Evolutionary conservation across 1,140 invertebrate genomes (phyloP).

Genomic region (Rhizoglyphus robini): DNA sequence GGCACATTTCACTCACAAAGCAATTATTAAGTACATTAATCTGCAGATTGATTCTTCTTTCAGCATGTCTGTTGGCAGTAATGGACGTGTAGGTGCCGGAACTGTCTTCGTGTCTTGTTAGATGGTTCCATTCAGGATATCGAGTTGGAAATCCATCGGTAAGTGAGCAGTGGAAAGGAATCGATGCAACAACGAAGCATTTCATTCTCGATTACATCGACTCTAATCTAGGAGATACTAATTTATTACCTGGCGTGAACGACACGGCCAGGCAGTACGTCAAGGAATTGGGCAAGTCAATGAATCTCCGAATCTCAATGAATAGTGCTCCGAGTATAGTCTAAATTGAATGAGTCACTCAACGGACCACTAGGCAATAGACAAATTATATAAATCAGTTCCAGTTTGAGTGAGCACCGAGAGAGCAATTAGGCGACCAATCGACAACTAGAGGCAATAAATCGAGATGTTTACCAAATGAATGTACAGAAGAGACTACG

Average conservation of each 20-base stretch:
- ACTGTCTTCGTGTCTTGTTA: slow-evolving; percentile 42
- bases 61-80: slow-evolving; percentile 59
- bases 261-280: not conserved
- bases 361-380: no score
- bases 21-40: slow-evolving; percentile 67
- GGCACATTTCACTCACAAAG: slow-evolving; percentile 20
- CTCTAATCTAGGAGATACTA: slow-evolving; percentile 46
- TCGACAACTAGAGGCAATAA: no score
- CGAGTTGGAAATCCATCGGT: slow-evolving; percentile 42
- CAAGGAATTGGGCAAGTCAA: not conserved
- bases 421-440: no score
- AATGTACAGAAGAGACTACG: no score
- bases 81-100: slow-evolving; percentile 58
- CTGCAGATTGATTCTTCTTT: slow-evolving; percentile 44
- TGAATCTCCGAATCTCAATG: no score
- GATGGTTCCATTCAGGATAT: slow-evolving; percentile 41
- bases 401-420: no score
- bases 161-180: slow-evolving; percentile 53
- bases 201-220: slow-evolving; percentile 60
- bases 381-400: no score
- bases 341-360: not conserved
- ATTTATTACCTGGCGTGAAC: not conserved
- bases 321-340: not conserved
- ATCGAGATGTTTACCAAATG: no score
- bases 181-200: slow-evolving; percentile 60